These are phyloP conservation scores for Thamnophis elegans DNA, from an alignment of 2,797 vertebrate species.

Conservation along the genomic window DNA sequence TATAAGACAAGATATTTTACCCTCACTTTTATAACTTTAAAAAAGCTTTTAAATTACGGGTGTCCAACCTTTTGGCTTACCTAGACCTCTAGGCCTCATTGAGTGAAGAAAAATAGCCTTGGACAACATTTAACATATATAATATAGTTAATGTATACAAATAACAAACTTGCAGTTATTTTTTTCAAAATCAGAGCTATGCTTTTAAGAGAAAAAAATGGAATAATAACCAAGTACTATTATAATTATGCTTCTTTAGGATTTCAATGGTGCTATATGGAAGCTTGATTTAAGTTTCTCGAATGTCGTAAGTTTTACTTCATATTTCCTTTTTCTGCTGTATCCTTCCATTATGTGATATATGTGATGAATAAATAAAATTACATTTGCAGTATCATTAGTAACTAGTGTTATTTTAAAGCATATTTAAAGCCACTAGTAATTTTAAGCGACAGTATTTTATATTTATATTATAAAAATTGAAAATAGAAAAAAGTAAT, in stretches of 20 bases:
- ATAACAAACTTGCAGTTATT: neutral
- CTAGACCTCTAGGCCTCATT: neutral
- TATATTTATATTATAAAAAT: neutral
- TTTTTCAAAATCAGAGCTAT: neutral
- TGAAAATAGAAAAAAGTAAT: neutral
- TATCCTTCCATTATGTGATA: constrained; percentile 14
- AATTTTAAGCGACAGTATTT: neutral
- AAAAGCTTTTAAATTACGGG: neutral
- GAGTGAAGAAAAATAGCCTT: neutral
- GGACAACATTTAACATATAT: neutral
- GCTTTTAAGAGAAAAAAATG: neutral
- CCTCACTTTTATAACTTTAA: neutral
- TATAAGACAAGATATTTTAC: neutral
- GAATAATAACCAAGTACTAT: constrained; percentile 10
- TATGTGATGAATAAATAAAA: neutral
- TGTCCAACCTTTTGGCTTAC: neutral
- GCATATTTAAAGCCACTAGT: neutral
- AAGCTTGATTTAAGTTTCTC: constrained; percentile 93
- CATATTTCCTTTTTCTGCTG: constrained; percentile 17
- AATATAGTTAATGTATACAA: neutral
- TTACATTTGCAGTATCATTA: neutral
- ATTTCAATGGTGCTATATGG: constrained; percentile 89
- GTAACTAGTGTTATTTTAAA: neutral
- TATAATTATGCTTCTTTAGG: constrained; percentile 71
- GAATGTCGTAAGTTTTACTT: constrained; percentile 77